A percentile compares a stretch with the other conserved stretches of the same genome.
phyloP scores from a whole-genome alignment of 1,140 invertebrate species.

The Drosophila sp. region DNA sequence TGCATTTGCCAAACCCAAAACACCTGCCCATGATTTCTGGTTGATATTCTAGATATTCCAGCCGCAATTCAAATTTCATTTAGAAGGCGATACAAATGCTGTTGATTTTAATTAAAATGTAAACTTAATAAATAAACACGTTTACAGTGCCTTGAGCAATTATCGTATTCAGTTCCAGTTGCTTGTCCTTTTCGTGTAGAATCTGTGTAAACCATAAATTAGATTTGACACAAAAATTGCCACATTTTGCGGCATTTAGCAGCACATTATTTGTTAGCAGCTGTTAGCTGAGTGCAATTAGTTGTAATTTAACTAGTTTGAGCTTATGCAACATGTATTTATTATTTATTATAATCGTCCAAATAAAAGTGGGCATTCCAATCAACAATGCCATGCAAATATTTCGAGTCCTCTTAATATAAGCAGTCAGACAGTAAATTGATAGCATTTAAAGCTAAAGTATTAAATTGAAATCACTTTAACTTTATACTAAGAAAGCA shows the following conservation, averaged over 20 bases:
- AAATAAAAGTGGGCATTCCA: constrained; percentile 6
- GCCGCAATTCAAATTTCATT: constrained; percentile 16
- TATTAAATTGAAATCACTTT: too few species aligned
- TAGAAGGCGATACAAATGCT: constrained; percentile 13
- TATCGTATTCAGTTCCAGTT: background rate
- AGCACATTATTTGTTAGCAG: constrained; percentile 17
- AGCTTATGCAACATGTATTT: constrained; percentile 6
- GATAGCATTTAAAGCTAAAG: too few species aligned
- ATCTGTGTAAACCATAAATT: constrained; percentile 7
- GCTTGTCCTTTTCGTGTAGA: background rate
- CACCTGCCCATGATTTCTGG: constrained; percentile 51
- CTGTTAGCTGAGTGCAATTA: constrained; percentile 6
- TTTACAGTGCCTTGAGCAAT: constrained; percentile 22
- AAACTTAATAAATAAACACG: constrained; percentile 52
- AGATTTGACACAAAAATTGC: constrained; percentile 18
- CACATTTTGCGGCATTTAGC: constrained; percentile 13
- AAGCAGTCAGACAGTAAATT: too few species aligned
- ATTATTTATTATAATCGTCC: constrained; percentile 26
- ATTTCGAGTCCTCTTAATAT: background rate
- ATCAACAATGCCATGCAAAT: background rate
- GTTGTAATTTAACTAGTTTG: constrained; percentile 5
- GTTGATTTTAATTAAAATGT: constrained; percentile 47
- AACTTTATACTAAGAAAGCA: too few species aligned
- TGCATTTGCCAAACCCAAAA: constrained; percentile 9
- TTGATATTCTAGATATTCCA: background rate